Percentiles rank a stretch among this genome's conserved stretches.
phyloP scores from a whole-genome alignment of 2,113 vertebrate genomes.

The Pachypanchax playfairii region DNA sequence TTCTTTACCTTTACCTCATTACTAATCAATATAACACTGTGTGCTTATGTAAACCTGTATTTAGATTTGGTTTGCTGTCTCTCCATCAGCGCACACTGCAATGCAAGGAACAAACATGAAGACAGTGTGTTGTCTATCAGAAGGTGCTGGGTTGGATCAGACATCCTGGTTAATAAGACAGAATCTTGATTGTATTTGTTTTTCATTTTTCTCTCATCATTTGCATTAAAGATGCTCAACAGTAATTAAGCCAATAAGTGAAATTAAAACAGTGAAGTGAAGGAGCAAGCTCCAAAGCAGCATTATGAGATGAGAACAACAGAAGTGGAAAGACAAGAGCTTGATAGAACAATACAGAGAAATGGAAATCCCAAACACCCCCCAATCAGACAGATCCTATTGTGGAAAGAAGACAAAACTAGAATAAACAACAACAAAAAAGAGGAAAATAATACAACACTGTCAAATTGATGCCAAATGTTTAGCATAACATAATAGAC shows the following conservation, averaged over 20 bases:
- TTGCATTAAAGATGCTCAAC: constrained; percentile 67
- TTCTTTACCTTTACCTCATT: constrained; percentile 47
- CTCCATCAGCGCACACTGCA: constrained; percentile 47
- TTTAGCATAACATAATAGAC: constrained; percentile 61
- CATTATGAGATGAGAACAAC: constrained; percentile 68
- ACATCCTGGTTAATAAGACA: constrained; percentile 76
- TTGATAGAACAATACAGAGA: constrained; percentile 58
- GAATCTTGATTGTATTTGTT: constrained; percentile 76
- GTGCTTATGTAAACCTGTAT: constrained; percentile 68
- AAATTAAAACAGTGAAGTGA: constrained; percentile 72
- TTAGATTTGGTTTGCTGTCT: constrained; percentile 46
- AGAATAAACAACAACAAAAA: constrained; percentile 42
- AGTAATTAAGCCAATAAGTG: constrained; percentile 77
- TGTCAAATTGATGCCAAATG: constrained; percentile 43
- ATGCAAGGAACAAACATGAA: constrained; percentile 54
- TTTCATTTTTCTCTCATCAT: constrained; percentile 75
- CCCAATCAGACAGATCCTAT: constrained; percentile 66
- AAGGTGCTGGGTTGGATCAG: constrained; percentile 50
- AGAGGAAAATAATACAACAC: constrained; percentile 35
- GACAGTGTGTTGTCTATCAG: constrained; percentile 34
- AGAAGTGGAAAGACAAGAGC: constrained; percentile 61
- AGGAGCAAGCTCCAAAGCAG: constrained; percentile 55
- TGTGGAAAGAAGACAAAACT: constrained; percentile 66
- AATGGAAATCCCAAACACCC: constrained; percentile 61
- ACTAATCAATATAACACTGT: constrained; percentile 52